phyloP scores from a whole-genome alignment of 2,888 invertebrate genomes.

The Apoderus coryli region DNA sequence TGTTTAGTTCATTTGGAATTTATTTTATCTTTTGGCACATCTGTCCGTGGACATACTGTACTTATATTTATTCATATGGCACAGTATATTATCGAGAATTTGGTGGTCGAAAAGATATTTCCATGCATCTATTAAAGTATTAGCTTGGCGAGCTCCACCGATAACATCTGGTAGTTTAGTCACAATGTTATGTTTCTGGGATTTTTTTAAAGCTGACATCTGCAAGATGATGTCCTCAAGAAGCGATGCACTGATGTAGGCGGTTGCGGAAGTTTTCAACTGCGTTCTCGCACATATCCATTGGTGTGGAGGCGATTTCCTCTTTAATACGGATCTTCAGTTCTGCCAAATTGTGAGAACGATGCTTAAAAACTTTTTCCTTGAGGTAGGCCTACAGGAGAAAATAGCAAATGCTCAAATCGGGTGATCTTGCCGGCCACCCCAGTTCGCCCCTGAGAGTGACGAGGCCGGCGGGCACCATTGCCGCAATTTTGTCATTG shows the following conservation, averaged over 20 bases:
- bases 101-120: no score
- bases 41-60: no score
- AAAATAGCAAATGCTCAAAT: background rate
- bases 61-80: no score
- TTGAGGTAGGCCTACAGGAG: background rate
- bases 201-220: background rate
- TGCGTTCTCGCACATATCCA: constrained; percentile 2
- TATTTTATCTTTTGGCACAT: no score
- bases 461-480: background rate
- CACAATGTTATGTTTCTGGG: no score
- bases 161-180: constrained; percentile 3
- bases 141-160: constrained; percentile 4
- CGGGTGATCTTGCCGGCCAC: background rate
- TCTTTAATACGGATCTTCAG: no score
- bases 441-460: background rate
- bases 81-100: no score
- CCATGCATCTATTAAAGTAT: constrained; percentile 4
- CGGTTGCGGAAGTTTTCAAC: constrained; percentile 1
- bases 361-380: no score
- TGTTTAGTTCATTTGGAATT: no score
- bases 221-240: no score
- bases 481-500: constrained; percentile 1
- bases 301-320: background rate
- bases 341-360: background rate
- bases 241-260: constrained; percentile 6